Evolutionary conservation across 2,113 vertebrate species (phyloP).

Genomic region (sheep (Ovis aries)): DNA sequence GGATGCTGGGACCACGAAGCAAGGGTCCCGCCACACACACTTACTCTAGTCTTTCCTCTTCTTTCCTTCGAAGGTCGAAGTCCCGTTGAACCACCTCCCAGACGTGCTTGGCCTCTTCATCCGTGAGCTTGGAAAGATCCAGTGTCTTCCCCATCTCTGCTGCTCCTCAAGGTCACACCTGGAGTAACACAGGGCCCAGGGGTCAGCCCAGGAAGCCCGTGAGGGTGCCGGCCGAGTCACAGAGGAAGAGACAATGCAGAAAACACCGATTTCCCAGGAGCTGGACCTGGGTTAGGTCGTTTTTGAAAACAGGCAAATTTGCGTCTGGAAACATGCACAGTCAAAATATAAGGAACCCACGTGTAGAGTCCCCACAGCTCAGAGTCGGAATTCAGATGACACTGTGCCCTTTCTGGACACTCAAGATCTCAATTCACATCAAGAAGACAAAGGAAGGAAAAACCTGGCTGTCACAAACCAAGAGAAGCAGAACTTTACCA

Average conservation of each 20-base stretch:
- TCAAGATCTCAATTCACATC: neutral
- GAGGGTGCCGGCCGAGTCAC: accelerated
- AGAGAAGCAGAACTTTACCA: neutral
- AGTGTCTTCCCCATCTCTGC: slow-evolving; percentile 88
- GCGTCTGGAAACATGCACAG: neutral
- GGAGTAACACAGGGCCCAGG: neutral
- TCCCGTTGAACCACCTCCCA: slow-evolving; percentile 95
- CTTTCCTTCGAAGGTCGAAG: slow-evolving; percentile 90
- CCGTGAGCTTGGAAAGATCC: slow-evolving; percentile 92
- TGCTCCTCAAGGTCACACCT: neutral
- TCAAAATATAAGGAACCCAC: accelerated
- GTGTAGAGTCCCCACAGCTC: accelerated
- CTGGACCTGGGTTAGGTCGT: accelerated
- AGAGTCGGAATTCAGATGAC: neutral
- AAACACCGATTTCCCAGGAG: accelerated
- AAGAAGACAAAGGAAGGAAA: neutral
- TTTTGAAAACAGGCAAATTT: neutral
- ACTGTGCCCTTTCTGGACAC: neutral
- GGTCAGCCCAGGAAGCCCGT: neutral
- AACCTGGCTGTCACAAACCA: neutral
- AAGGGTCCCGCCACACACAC: slow-evolving; percentile 20
- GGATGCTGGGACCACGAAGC: accelerated
- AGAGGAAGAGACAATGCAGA: accelerated
- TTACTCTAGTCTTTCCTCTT: slow-evolving; percentile 91
- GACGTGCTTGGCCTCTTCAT: slow-evolving; percentile 93